phyloP scores from a whole-genome alignment of 2,113 vertebrate genomes.

The Mola mola region DNA sequence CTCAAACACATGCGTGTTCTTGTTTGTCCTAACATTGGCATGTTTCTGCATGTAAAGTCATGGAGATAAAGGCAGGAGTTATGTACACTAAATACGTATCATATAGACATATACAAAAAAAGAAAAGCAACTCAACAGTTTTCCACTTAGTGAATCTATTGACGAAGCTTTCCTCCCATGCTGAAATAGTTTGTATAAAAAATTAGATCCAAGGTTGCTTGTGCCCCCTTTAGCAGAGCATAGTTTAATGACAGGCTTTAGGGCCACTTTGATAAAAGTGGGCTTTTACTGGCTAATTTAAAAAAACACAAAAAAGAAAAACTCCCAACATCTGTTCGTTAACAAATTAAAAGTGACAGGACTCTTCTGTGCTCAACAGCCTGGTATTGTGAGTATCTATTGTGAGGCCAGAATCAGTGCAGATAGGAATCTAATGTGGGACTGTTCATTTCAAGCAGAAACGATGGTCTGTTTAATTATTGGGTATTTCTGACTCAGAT shows the following conservation, averaged over 20 bases:
- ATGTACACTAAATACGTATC: too few relatives aligned
- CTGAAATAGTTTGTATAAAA: slow-evolving; percentile 2
- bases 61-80: too few relatives aligned
- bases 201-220: slow-evolving; percentile 1
- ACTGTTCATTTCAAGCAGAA: slow-evolving; percentile 19
- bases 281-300: slow-evolving; percentile 14
- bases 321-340: slow-evolving; percentile 6
- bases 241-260: background rate
- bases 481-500: background rate
- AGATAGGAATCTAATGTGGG: too few relatives aligned
- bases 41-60: too few relatives aligned
- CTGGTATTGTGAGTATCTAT: too few relatives aligned
- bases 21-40: too few relatives aligned
- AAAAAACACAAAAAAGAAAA: too few relatives aligned
- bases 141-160: background rate
- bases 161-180: background rate
- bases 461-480: slow-evolving; percentile 7
- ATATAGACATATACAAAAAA: too few relatives aligned
- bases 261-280: background rate
- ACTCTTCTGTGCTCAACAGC: background rate
- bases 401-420: too few relatives aligned
- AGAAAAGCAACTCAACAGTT: background rate
- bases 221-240: background rate
- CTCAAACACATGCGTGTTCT: too few relatives aligned
- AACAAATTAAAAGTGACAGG: slow-evolving; percentile 18